Evolutionary conservation across 2,113 vertebrate species (phyloP).

Genomic region (Anhinga anhinga): DNA sequence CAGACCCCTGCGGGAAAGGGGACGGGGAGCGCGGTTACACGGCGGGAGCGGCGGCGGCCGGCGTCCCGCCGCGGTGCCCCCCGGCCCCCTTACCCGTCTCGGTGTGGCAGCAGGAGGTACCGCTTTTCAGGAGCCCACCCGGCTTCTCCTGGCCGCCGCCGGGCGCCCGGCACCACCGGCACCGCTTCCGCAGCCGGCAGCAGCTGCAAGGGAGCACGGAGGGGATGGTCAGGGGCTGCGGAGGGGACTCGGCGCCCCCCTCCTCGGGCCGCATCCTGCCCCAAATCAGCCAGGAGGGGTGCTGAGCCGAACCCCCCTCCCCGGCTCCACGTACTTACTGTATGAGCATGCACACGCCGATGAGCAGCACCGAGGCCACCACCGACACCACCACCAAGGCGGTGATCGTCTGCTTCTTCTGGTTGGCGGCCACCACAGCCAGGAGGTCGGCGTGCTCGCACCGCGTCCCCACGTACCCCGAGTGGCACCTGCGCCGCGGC

Average conservation of each 20-base stretch:
- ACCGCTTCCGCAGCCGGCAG: slow-evolving; percentile 83
- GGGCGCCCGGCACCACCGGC: slow-evolving; percentile 73
- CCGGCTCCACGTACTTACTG: slow-evolving; percentile 80
- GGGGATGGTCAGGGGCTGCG: too few species aligned
- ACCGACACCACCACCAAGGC: slow-evolving; percentile 87
- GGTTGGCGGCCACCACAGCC: slow-evolving; percentile 90
- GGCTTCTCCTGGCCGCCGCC: slow-evolving; percentile 78
- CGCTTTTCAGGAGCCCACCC: slow-evolving; percentile 74
- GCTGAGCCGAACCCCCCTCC: neutral
- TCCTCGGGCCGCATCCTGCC: neutral
- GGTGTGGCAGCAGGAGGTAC: slow-evolving; percentile 76
- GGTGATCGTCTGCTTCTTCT: slow-evolving; percentile 89
- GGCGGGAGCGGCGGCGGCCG: too few species aligned
- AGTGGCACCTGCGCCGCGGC: slow-evolving; percentile 78
- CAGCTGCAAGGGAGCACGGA: slow-evolving; percentile 70
- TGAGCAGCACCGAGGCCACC: slow-evolving; percentile 81
- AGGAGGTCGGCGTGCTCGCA: slow-evolving; percentile 95
- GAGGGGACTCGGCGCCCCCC: neutral
- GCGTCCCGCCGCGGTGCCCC: neutral
- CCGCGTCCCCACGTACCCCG: slow-evolving; percentile 86
- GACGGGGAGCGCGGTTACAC: neutral
- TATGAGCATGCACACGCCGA: slow-evolving; percentile 84
- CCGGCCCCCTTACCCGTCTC: slow-evolving; percentile 78
- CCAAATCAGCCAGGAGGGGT: neutral
- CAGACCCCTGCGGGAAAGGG: neutral